Base-by-base conservation (phyloP, 2,888 invertebrate genomes). In the Sphaerophoria rueppellii region DNA sequence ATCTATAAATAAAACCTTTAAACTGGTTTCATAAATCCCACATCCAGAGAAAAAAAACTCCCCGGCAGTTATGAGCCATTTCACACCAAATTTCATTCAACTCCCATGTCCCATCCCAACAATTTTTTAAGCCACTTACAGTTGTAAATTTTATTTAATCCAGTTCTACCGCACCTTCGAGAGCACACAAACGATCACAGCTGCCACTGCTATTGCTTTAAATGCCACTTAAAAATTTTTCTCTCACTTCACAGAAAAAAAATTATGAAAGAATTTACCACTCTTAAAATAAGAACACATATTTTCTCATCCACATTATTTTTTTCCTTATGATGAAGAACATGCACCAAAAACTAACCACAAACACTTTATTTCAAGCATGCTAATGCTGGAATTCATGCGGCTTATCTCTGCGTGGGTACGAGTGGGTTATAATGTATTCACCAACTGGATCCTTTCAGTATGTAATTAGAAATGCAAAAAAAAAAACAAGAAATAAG, bases 91-190 rank as follows among this genome's bases (percentile, higher is more conserved):
- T 0, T 37, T 14, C 24, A 2, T 16, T 9, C 14, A 4, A 5
- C 0, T 0, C 2, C 14, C 6, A n/a, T 48, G 0, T 0, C 2
- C 14, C 6, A n/a, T 48, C 34, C 46, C n/a, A n/a, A 14, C 11
- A 55, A 40, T 4, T 16, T 40, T 34, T 50, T 40, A 77, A 70
- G 43, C 57, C 63, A 77, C 70, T 77, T 70, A 71, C 77, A 50
- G 48, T 46, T 37, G 63, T 57, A 71, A 71, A 71, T 63, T 63
- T 40, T 48, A 71, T 77, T 63, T 77, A 71, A 77, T 77, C 77
- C 77, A 61, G 61, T 77, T 77, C 12, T 57, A 57, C 40, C 12
- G 24, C 55, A 48, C 43, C n/a, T 48, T 14, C 11, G 67, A 0
- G 52, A 37, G 6, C 40, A 43, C 40, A 58, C 24, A 37, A 40